phyloP scores from a whole-genome alignment of 2,113 vertebrate species.

The Sigmodon hispidus region DNA sequence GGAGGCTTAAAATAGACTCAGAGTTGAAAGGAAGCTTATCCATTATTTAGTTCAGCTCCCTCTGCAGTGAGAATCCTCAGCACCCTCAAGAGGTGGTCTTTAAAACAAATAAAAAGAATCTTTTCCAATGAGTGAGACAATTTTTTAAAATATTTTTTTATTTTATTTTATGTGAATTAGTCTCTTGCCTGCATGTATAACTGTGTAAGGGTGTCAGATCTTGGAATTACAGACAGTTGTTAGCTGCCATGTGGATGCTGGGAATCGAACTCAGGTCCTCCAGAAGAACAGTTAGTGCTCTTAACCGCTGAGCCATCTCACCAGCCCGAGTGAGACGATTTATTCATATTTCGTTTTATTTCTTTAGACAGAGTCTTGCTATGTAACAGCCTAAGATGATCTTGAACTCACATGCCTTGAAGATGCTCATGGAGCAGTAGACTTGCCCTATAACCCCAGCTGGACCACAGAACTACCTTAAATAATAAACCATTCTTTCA shows the following conservation, averaged over 20 bases:
- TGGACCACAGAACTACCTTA: background rate
- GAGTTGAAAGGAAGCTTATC: constrained; percentile 29
- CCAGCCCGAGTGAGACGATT: background rate
- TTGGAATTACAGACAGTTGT: no score
- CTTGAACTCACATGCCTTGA: background rate
- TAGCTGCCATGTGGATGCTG: no score
- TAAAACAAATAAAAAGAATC: background rate
- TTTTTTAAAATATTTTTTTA: background rate
- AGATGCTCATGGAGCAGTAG: background rate
- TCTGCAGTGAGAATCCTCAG: background rate
- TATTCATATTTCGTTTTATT: background rate
- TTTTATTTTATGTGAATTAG: no score
- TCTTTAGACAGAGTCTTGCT: background rate
- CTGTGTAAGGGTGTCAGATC: no score
- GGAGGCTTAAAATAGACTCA: constrained; percentile 42
- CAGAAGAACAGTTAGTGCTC: no score
- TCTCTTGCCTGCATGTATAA: no score
- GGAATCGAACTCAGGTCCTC: no score
- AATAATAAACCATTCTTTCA: background rate
- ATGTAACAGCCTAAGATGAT: background rate
- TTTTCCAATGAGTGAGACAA: background rate
- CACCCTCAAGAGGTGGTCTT: background rate
- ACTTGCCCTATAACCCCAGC: background rate
- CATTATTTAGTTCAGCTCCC: constrained; percentile 39
- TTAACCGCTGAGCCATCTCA: no score